These are phyloP conservation scores for Echiichthys vipera DNA, from an alignment of 2,797 vertebrate genomes.

Conservation along the genomic window DNA sequence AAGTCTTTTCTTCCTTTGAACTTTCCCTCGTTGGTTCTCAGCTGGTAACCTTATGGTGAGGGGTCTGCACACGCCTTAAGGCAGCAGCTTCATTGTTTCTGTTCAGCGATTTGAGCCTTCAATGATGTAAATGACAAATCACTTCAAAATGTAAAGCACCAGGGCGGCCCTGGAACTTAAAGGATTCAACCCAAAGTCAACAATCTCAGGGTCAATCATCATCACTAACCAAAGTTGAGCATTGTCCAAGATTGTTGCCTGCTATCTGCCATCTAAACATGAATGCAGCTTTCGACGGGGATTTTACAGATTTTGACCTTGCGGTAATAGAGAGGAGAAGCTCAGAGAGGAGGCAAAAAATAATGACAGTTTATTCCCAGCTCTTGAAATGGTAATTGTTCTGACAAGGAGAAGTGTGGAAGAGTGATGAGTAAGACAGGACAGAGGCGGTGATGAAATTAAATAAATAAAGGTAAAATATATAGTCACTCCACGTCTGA, in stretches of 20 bases:
- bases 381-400: constrained; percentile 42
- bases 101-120: constrained; percentile 20
- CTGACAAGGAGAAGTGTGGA: constrained; percentile 30
- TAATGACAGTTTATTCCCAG: constrained; percentile 43
- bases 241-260: constrained; percentile 7
- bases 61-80: constrained; percentile 12
- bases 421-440: constrained; percentile 2
- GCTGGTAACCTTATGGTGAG: constrained; percentile 31
- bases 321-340: constrained; percentile 1
- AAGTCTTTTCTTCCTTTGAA: constrained; percentile 1
- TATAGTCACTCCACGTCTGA: neutral
- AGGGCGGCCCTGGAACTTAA: neutral
- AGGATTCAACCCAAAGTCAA: constrained; percentile 32
- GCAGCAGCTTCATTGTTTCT: constrained; percentile 43
- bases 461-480: constrained; percentile 25
- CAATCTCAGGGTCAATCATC: constrained; percentile 45
- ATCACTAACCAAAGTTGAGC: constrained; percentile 33
- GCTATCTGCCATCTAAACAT: constrained; percentile 24
- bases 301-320: constrained; percentile 52
- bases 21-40: constrained; percentile 26
- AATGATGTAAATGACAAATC: constrained; percentile 34
- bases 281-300: constrained; percentile 15
- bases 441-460: neutral
- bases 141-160: constrained; percentile 28
- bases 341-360: constrained; percentile 19